phyloP scores from a whole-genome alignment of 2,888 invertebrate genomes.

The Augiades crinisus region DNA sequence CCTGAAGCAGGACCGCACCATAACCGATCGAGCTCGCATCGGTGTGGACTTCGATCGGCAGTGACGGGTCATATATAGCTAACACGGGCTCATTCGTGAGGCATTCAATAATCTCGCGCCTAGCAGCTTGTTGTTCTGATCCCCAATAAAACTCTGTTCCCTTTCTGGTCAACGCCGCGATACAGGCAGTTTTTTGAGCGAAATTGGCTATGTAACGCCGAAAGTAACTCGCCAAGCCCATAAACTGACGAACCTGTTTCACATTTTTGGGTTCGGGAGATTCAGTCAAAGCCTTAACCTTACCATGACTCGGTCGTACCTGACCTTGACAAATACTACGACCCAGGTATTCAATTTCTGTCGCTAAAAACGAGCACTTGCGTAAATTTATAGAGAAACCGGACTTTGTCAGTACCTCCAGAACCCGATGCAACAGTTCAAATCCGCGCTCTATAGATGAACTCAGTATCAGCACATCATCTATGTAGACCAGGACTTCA shows the following conservation, averaged over 20 bases:
- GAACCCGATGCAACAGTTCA: not conserved
- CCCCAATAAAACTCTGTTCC: not conserved
- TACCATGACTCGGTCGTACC: not conserved
- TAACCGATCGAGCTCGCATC: not conserved
- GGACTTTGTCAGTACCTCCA: not conserved
- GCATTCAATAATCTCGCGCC: not conserved
- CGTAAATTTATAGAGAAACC: not conserved
- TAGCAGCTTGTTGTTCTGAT: not conserved
- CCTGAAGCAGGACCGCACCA: not conserved
- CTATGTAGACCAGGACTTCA: conserved; percentile 16
- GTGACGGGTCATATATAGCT: not conserved
- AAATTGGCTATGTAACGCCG: not conserved
- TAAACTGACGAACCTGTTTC: not conserved
- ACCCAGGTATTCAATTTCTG: not conserved
- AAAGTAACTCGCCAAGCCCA: conserved; percentile 2
- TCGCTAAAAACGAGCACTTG: not conserved
- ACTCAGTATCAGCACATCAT: not conserved
- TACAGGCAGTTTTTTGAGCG: not conserved
- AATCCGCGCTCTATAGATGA: not conserved
- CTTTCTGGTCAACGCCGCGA: not conserved
- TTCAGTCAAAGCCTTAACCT: not conserved
- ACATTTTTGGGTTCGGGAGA: not conserved
- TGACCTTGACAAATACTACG: not conserved
- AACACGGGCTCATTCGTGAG: not conserved
- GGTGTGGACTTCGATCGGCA: not conserved